These are phyloP conservation scores for Thymelicus lineola DNA, from an alignment of 2,888 invertebrate genomes.

Conservation along the genomic window DNA sequence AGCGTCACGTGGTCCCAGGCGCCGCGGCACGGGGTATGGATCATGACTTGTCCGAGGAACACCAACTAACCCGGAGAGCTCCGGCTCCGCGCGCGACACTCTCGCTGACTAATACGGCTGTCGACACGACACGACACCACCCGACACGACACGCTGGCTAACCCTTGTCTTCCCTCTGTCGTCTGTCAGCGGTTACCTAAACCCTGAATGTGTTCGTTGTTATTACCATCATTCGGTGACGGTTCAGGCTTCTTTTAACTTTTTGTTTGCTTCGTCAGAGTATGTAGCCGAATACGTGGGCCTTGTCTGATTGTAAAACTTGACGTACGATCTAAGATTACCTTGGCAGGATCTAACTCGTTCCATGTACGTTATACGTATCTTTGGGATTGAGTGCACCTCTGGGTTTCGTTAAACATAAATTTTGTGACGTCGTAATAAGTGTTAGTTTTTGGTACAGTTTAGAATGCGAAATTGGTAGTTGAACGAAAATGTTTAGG, in stretches of 20 bases:
- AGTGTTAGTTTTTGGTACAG: neutral
- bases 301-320: neutral
- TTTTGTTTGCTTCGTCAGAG: conserved; percentile 17
- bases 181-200: conserved; percentile 50
- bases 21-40: conserved; percentile 51
- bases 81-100: conserved; percentile 19
- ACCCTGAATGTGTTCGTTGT: conserved; percentile 41
- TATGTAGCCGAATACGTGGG: neutral
- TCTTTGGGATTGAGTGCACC: neutral
- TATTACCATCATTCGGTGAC: conserved; percentile 40
- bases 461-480: neutral
- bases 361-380: too few relatives aligned
- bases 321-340: neutral
- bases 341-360: too few relatives aligned
- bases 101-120: conserved; percentile 47
- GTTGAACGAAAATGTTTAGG: too few relatives aligned
- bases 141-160: conserved; percentile 59
- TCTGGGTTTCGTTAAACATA: too few relatives aligned
- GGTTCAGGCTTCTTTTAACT: conserved; percentile 29
- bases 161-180: conserved; percentile 41
- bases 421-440: too few relatives aligned
- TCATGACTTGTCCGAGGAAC: neutral
- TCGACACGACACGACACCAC: conserved; percentile 65
- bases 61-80: conserved; percentile 46
- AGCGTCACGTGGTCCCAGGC: neutral